Conservation (phyloP, 1,140 invertebrate genomes). For the Tachypleus tridentatus region DNA sequence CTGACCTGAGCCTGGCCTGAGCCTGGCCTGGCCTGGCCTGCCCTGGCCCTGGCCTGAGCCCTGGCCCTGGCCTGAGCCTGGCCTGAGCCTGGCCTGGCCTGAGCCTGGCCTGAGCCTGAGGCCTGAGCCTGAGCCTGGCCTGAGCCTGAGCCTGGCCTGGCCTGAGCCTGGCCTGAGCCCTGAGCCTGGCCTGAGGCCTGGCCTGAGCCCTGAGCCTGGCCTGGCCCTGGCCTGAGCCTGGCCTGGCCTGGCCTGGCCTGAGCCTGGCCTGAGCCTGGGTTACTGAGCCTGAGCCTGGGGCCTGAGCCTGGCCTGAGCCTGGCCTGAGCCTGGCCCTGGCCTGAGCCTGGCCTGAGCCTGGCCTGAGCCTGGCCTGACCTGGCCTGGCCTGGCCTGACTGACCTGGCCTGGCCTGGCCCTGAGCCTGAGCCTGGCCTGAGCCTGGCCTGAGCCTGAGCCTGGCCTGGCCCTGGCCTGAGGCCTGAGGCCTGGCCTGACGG, state of each 20-base stretch:
- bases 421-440: slow-evolving; percentile 21
- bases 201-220: slow-evolving; percentile 20
- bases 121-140: slow-evolving; percentile 20
- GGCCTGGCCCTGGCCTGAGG: too few species aligned
- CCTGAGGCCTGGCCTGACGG: slow-evolving; percentile 24
- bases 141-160: slow-evolving; percentile 23
- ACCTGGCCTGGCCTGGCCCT: slow-evolving; percentile 25
- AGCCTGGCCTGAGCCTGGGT: slow-evolving; percentile 20
- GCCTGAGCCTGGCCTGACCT: slow-evolving; percentile 25
- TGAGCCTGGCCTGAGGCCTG: slow-evolving; percentile 24
- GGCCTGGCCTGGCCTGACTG: slow-evolving; percentile 23
- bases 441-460: slow-evolving; percentile 17
- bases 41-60: too few species aligned
- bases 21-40: slow-evolving; percentile 19
- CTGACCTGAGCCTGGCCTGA: slow-evolving; percentile 24
- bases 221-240: too few species aligned
- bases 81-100: slow-evolving; percentile 23
- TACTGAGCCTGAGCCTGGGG: slow-evolving; percentile 25
- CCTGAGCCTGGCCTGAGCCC: slow-evolving; percentile 23
- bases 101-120: slow-evolving; percentile 25
- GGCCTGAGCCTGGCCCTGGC: slow-evolving; percentile 20
- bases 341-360: slow-evolving; percentile 26
- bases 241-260: slow-evolving; percentile 19
- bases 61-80: too few species aligned
- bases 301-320: slow-evolving; percentile 22